Conservation (phyloP, 2,113 vertebrate genomes). For the Poeciliopsis turrubarensis region DNA sequence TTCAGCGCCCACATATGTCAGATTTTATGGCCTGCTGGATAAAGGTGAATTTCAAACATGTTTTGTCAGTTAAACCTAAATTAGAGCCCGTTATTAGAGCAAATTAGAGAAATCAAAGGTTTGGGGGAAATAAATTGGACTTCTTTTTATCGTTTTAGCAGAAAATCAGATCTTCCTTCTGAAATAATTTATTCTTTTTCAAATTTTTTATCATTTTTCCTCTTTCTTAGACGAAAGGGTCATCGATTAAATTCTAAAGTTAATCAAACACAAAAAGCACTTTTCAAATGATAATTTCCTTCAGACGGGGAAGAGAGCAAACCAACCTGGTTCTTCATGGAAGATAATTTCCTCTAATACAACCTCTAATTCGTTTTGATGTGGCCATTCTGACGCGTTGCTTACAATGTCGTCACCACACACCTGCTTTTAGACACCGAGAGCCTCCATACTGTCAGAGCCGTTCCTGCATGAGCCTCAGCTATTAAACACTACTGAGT, state of each 20-base stretch:
- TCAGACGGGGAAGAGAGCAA: neutral
- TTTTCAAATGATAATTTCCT: too few relatives aligned
- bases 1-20: conserved; percentile 18
- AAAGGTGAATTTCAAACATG: neutral
- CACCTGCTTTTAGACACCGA: too few relatives aligned
- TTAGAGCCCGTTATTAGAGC: neutral
- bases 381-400: neutral
- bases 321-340: neutral
- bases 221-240: too few relatives aligned
- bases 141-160: too few relatives aligned
- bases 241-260: too few relatives aligned
- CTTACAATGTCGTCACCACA: neutral
- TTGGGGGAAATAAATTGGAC: neutral
- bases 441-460: too few relatives aligned
- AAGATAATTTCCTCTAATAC: neutral
- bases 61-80: conserved; percentile 14
- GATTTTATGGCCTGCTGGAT: neutral
- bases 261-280: too few relatives aligned
- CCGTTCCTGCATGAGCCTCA: too few relatives aligned
- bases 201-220: too few relatives aligned
- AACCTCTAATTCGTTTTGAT: neutral
- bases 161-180: too few relatives aligned
- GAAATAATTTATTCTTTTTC: too few relatives aligned
- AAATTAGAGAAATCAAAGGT: neutral
- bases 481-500: too few relatives aligned